Percentiles rank a stretch among this genome's conserved stretches.
These are phyloP conservation scores for Florisuga fusca DNA, from an alignment of 2,797 vertebrate species.

Conservation along the genomic window DNA sequence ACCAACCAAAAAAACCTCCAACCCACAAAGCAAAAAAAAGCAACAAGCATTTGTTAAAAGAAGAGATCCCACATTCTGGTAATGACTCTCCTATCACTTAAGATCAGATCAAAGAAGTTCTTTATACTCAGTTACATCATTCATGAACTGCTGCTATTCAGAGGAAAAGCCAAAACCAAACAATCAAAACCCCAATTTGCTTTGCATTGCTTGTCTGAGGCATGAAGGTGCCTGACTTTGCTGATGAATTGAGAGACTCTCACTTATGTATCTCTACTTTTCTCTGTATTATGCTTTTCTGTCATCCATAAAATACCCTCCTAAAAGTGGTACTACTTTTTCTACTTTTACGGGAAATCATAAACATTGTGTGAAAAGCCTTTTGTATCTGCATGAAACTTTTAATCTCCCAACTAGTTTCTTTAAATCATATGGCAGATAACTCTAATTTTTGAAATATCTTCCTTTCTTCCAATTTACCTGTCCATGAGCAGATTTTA, in stretches of 20 bases:
- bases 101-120: not conserved
- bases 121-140: not conserved
- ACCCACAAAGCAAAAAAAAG: too few species aligned
- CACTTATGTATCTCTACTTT: not conserved
- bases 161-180: rapidly evolving
- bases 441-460: not conserved
- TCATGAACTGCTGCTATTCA: not conserved
- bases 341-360: not conserved
- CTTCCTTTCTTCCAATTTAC: not conserved
- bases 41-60: not conserved
- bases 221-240: not conserved
- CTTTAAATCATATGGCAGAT: not conserved
- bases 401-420: not conserved
- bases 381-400: not conserved
- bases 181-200: rapidly evolving
- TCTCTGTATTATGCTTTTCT: not conserved
- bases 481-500: not conserved
- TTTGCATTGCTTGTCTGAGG: not conserved
- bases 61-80: not conserved
- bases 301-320: not conserved
- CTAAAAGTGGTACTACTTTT: not conserved
- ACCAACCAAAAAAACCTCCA: too few species aligned
- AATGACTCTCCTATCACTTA: not conserved
- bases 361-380: not conserved
- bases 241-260: not conserved